These are phyloP conservation scores for Xyrauchen texanus DNA, from an alignment of 2,113 vertebrate species.

Conservation along the genomic window DNA sequence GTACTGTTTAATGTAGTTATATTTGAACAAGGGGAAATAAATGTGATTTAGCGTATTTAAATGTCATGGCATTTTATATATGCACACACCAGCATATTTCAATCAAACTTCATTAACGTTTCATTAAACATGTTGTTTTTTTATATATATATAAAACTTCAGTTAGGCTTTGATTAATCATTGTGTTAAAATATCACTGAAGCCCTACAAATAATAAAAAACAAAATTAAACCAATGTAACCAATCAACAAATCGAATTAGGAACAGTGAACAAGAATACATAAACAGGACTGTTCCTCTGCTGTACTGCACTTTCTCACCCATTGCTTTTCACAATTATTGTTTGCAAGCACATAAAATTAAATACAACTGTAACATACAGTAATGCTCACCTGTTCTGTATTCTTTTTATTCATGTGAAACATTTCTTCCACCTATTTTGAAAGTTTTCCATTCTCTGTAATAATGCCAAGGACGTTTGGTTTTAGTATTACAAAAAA, in stretches of 20 bases:
- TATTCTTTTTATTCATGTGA: slow-evolving; percentile 9
- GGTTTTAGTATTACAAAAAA: slow-evolving; percentile 19
- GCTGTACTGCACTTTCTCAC: background rate
- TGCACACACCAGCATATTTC: slow-evolving; percentile 50
- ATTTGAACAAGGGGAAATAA: slow-evolving; percentile 23
- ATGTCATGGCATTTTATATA: slow-evolving; percentile 51
- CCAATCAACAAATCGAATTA: too few relatives aligned
- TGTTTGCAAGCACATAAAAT: slow-evolving; percentile 1
- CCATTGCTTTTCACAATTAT: slow-evolving; percentile 1
- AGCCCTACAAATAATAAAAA: slow-evolving; percentile 3
- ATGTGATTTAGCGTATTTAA: slow-evolving; percentile 46
- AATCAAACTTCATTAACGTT: slow-evolving; percentile 48
- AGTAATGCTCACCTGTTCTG: background rate
- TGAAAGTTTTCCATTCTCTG: background rate
- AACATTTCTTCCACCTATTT: slow-evolving; percentile 18
- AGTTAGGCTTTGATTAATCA: slow-evolving; percentile 29
- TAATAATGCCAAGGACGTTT: slow-evolving; percentile 35
- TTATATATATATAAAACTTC: slow-evolving; percentile 16
- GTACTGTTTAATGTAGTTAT: slow-evolving; percentile 18
- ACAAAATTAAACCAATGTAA: background rate
- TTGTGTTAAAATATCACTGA: slow-evolving; percentile 14
- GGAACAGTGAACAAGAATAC: background rate
- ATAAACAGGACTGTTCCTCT: background rate
- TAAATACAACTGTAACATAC: slow-evolving; percentile 19
- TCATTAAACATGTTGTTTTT: slow-evolving; percentile 21